A percentile compares a stretch with the other conserved stretches of the same genome.
phyloP scores from a whole-genome alignment of 2,888 invertebrate genomes.

The Sclerodermus sp. region DNA sequence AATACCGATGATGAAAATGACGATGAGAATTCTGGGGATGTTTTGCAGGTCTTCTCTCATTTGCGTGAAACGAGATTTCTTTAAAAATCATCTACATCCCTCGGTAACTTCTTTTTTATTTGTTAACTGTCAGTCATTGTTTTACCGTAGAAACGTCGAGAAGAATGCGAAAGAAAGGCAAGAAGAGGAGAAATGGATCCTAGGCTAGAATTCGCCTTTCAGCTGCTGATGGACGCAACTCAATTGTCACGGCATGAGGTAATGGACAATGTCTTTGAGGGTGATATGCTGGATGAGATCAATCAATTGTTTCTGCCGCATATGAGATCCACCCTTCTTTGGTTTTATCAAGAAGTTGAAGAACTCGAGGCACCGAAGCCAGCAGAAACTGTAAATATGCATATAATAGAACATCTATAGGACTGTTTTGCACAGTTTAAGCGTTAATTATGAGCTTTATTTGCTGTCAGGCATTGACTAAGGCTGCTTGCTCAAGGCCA shows the following conservation, averaged over 20 bases:
- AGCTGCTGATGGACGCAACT: constrained; percentile 82
- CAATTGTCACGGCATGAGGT: constrained; percentile 80
- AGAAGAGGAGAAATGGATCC: constrained; percentile 91
- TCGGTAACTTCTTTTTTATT: background rate
- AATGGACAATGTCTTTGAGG: constrained; percentile 89
- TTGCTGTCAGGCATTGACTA: constrained; percentile 14
- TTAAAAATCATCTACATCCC: too few relatives aligned
- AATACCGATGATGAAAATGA: constrained; percentile 46
- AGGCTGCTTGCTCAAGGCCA: constrained; percentile 34
- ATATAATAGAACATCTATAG: too few relatives aligned
- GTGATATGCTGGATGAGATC: constrained; percentile 88
- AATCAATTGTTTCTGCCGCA: constrained; percentile 84
- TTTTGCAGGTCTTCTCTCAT: constrained; percentile 55
- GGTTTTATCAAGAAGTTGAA: constrained; percentile 87
- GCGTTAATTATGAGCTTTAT: too few relatives aligned
- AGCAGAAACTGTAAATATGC: constrained; percentile 53
- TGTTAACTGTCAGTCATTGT: background rate
- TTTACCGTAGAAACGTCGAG: constrained; percentile 72
- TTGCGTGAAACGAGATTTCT: too few relatives aligned
- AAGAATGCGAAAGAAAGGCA: constrained; percentile 91
- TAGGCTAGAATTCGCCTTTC: constrained; percentile 86
- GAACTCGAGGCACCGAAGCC: constrained; percentile 63
- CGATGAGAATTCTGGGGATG: constrained; percentile 49
- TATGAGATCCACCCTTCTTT: constrained; percentile 80
- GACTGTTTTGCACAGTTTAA: too few relatives aligned